These are phyloP conservation scores for Sorex araneus DNA, from an alignment of 2,113 vertebrate species.

Conservation along the genomic window DNA sequence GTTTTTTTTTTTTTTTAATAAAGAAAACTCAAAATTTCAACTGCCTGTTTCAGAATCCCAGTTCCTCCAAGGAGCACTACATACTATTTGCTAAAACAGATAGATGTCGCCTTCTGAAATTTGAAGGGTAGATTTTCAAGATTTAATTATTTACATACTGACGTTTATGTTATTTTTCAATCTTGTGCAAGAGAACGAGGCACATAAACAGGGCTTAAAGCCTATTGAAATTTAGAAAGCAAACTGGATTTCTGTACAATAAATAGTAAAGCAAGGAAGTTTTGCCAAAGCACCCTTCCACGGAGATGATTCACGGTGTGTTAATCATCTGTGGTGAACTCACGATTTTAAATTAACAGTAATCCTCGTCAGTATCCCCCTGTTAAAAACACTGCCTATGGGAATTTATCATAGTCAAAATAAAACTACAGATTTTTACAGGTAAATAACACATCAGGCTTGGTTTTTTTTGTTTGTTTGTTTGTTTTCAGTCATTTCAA, in stretches of 20 bases:
- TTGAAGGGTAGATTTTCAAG: constrained; percentile 18
- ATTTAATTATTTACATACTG: constrained; percentile 63
- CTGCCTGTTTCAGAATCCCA: constrained; percentile 22
- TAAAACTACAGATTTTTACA: constrained; percentile 27
- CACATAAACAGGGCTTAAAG: constrained; percentile 36
- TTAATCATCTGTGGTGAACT: constrained; percentile 18
- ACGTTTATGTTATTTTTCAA: background rate
- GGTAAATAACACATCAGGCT: constrained; percentile 58
- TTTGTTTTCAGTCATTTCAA: constrained; percentile 66
- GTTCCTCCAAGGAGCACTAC: background rate
- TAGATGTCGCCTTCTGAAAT: constrained; percentile 60
- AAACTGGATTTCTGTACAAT: constrained; percentile 14
- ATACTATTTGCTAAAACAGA: background rate
- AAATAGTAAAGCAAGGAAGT: constrained; percentile 6
- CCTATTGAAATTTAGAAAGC: constrained; percentile 33
- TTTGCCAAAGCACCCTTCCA: background rate
- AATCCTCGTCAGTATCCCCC: background rate
- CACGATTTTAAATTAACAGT: constrained; percentile 55
- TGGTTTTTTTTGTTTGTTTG: background rate
- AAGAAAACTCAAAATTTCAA: constrained; percentile 19
- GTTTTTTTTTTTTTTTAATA: background rate
- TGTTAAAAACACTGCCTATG: constrained; percentile 18
- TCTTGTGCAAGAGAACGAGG: constrained; percentile 27
- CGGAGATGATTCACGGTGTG: background rate
- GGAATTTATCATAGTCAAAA: constrained; percentile 49